Evolutionary conservation across 2,888 invertebrate genomes (phyloP), one percentile per base, ranked within the genome.

Genomic region (Chrysodeixis includens): DNA sequence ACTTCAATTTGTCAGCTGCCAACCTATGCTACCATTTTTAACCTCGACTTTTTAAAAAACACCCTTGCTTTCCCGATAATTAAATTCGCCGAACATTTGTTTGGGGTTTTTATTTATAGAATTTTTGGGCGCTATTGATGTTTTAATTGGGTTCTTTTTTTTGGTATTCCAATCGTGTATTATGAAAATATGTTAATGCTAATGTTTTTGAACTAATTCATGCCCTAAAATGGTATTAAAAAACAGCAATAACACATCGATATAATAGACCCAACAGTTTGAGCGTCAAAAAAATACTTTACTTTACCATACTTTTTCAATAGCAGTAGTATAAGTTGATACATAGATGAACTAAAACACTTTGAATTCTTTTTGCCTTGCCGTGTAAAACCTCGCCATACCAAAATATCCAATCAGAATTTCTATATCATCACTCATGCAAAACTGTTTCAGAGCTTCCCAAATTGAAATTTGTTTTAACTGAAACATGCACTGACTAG

Each of bases 1-100:
- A 88, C 90, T 91, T 88, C 91, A 92, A 92, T 93, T 92, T 92
- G 92, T 92, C 91, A 90, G 87, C 81, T 83, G 71, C 81, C 76
- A 71, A 69, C 74, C 74, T 78, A 78, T 82, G 75, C 82, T 69
- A 60, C 62, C 69, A 82, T 84, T 84, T 83, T 81, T 81, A 71
- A 70, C 66, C 58, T 62, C 53, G 53, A 58, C 59, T 64, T 53
- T 67, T 75, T 57, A 64, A 69, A 64, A 65, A 61, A 69, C 65
- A 57, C 46, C 55, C 61, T 56, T 66, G 70, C 61, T 57, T 58
- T 60, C 57, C 44, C 52, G 55, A 69, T 78, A 76, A 74, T 78
- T 78, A 71, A 78, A 79, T 76, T 76, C 46, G 16, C 18, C 22
- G 51, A 51, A 62, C 40, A 66, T 76, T 76, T 71, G 63, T 68